phyloP scores from a whole-genome alignment of 2,113 vertebrate species.

The Cercocebus atys region DNA sequence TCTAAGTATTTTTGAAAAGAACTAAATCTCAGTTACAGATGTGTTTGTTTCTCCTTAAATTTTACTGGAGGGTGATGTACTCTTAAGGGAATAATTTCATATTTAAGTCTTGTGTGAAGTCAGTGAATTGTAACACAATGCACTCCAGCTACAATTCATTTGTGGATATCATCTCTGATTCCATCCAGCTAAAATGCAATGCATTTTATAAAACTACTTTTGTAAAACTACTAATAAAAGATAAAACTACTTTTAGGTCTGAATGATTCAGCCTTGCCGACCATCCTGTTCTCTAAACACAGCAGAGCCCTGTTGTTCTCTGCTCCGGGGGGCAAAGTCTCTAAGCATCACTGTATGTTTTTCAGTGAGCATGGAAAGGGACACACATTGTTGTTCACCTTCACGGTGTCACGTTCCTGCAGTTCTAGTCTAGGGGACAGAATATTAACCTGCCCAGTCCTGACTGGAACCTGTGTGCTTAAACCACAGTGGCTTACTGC shows the following conservation, averaged over 20 bases:
- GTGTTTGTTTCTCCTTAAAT: neutral
- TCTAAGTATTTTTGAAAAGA: neutral
- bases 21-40: accelerated
- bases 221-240: too few relatives aligned
- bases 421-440: too few relatives aligned
- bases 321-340: accelerated
- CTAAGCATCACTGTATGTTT: accelerated
- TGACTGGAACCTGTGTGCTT: accelerated
- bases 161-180: too few relatives aligned
- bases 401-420: accelerated
- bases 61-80: too few relatives aligned
- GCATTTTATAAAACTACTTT: too few relatives aligned
- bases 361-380: accelerated
- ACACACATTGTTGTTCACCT: accelerated
- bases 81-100: too few relatives aligned
- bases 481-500: accelerated
- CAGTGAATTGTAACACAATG: accelerated
- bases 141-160: accelerated
- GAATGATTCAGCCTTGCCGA: accelerated
- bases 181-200: accelerated
- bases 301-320: accelerated
- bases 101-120: neutral
- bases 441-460: accelerated
- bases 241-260: too few relatives aligned
- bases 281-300: accelerated